Percentiles rank a stretch among this genome's conserved stretches.
Conservation (phyloP, 1,140 invertebrate species). For the Ips nitidus region DNA sequence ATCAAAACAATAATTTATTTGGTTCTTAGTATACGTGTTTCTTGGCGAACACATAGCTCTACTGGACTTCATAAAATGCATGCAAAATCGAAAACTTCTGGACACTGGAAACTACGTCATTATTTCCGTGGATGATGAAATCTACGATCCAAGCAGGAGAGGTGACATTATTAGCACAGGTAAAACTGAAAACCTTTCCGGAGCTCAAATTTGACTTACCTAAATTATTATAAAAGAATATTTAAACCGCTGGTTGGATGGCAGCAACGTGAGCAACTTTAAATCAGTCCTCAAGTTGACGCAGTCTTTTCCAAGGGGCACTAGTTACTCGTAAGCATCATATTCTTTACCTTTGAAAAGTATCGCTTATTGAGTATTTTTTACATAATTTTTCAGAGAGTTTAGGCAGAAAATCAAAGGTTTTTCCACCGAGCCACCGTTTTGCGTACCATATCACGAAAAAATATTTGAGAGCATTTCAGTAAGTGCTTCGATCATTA, state of each 20-base stretch:
- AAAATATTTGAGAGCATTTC: conserved; percentile 67
- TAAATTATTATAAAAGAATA: conserved; percentile 56
- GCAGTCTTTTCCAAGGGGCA: conserved; percentile 69
- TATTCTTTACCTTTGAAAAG: not conserved
- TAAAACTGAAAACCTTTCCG: conserved; percentile 43
- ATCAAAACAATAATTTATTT: no score
- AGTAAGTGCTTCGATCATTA: conserved; percentile 54
- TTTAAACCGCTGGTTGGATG: conserved; percentile 60
- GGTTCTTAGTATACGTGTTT: conserved; percentile 78
- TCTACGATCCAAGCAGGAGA: conserved; percentile 71
- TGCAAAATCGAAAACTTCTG: conserved; percentile 68
- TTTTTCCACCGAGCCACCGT: conserved; percentile 66
- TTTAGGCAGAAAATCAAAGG: conserved; percentile 67
- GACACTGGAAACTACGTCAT: conserved; percentile 78
- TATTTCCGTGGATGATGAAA: conserved; percentile 83
- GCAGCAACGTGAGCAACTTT: conserved; percentile 65
- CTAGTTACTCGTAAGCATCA: conserved; percentile 63
- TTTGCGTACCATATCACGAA: conserved; percentile 73
- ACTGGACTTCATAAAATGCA: conserved; percentile 73
- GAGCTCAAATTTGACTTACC: not conserved
- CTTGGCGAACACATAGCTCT: conserved; percentile 82
- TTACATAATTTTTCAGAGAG: conserved; percentile 53
- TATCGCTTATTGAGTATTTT: not conserved
- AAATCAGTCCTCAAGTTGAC: conserved; percentile 72
- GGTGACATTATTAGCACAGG: conserved; percentile 68